Evolutionary conservation across 1,140 invertebrate species (phyloP).

Genomic region (Drosophila watanabei): DNA sequence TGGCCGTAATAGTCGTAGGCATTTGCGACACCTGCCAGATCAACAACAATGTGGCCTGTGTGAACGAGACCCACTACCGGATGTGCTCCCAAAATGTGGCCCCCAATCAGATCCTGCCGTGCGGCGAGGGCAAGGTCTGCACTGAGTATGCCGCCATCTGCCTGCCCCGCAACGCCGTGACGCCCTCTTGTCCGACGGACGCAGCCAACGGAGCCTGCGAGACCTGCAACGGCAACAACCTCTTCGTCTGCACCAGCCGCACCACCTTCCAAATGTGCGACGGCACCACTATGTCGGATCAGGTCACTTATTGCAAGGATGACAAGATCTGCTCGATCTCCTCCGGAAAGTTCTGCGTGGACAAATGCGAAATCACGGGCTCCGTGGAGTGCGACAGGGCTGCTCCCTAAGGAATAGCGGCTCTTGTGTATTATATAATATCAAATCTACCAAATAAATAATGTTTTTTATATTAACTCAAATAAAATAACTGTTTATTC

Average conservation of each 20-base stretch:
- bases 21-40: constrained; percentile 46
- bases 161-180: not conserved
- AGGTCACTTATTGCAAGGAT: constrained; percentile 45
- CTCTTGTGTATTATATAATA: not conserved
- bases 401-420: not conserved
- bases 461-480: not conserved
- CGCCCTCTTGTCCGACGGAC: not conserved
- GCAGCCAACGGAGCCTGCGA: constrained; percentile 35
- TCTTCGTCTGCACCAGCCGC: constrained; percentile 75
- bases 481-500: not conserved
- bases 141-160: constrained; percentile 31
- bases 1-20: constrained; percentile 7
- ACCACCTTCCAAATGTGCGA: constrained; percentile 70
- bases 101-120: constrained; percentile 1
- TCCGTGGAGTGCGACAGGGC: constrained; percentile 43
- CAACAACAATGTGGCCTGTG: constrained; percentile 47
- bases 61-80: constrained; percentile 58
- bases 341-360: constrained; percentile 60
- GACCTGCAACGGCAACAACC: constrained; percentile 28
- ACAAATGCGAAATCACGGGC: constrained; percentile 36
- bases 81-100: constrained; percentile 36
- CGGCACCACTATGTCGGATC: constrained; percentile 6
- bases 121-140: constrained; percentile 46
- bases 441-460: constrained; percentile 11
- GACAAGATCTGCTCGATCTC: constrained; percentile 52